Conservation (phyloP, 2,888 invertebrate genomes). For the Rhimphoctona megacephalus region DNA sequence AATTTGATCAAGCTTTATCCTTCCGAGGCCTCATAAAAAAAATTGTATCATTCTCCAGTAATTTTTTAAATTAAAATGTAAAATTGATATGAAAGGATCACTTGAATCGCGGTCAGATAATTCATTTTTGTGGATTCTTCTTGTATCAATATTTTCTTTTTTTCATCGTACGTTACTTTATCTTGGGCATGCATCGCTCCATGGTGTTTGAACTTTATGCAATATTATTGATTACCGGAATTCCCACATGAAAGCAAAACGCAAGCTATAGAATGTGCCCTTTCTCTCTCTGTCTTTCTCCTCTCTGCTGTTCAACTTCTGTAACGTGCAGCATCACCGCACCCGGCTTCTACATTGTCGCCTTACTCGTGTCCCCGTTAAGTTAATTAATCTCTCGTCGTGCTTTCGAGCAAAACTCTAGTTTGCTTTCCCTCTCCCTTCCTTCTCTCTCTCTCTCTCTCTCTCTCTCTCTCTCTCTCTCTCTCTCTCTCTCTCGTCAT, state of each 20-base stretch:
- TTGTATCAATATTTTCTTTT: not conserved
- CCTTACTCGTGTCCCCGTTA: conserved; percentile 38
- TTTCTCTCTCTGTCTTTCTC: conserved; percentile 11
- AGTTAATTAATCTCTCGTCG: conserved; percentile 62
- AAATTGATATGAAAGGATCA: not conserved
- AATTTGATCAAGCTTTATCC: not conserved
- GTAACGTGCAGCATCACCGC: conserved; percentile 26
- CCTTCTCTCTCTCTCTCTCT: not conserved
- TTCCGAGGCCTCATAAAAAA: not conserved
- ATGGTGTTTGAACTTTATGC: conserved; percentile 28
- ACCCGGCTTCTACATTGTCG: conserved; percentile 16
- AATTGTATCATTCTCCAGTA: not conserved
- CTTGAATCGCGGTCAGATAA: not conserved
- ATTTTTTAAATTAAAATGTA: not conserved
- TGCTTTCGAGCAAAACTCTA: conserved; percentile 44
- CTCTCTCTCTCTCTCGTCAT: conserved; percentile 17
- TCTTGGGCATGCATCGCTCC: conserved; percentile 7
- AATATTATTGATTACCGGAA: conserved; percentile 41
- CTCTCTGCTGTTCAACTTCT: conserved; percentile 24
- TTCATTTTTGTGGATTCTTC: not conserved
- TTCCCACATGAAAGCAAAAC: conserved; percentile 31
- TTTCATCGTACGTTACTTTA: not conserved
- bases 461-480: not conserved
- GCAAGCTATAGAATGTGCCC: conserved; percentile 5
- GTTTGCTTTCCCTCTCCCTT: not conserved